A percentile compares a stretch with the other conserved stretches of the same genome.
These are phyloP conservation scores for Pangasianodon hypophthalmus DNA, from an alignment of 2,113 vertebrate species.

Conservation along the genomic window DNA sequence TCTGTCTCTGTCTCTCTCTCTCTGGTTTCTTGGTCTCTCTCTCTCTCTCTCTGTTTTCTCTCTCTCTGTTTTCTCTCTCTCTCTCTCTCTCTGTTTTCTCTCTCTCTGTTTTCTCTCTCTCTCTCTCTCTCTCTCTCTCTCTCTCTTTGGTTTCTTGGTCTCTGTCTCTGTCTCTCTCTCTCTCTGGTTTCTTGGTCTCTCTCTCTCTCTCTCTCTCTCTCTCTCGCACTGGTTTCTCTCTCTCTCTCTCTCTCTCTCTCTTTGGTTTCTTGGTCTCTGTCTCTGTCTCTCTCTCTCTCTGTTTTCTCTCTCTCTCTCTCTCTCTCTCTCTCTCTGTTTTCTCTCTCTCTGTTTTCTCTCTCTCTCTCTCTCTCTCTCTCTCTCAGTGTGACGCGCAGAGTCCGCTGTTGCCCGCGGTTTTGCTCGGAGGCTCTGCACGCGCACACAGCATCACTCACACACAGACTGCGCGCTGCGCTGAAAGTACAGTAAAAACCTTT, in stretches of 20 bases:
- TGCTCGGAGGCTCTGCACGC: background rate
- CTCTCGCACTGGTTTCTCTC: constrained; percentile 16
- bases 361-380: background rate
- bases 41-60: background rate
- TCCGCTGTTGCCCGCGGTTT: constrained; percentile 24
- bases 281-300: no score
- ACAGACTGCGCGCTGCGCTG: constrained; percentile 33
- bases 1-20: no score
- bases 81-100: constrained; percentile 8
- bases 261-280: no score
- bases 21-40: no score
- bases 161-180: constrained; percentile 12
- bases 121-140: constrained; percentile 24
- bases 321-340: background rate
- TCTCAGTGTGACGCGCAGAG: constrained; percentile 18
- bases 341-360: background rate
- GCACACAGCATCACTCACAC: constrained; percentile 32
- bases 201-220: background rate
- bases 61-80: background rate
- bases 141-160: no score
- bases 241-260: background rate
- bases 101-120: constrained; percentile 22
- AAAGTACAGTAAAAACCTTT: constrained; percentile 20
- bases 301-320: background rate
- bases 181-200: background rate